Evolutionary conservation across 2,797 vertebrate genomes (phyloP).

Genomic region (Taeniopygia guttata): DNA sequence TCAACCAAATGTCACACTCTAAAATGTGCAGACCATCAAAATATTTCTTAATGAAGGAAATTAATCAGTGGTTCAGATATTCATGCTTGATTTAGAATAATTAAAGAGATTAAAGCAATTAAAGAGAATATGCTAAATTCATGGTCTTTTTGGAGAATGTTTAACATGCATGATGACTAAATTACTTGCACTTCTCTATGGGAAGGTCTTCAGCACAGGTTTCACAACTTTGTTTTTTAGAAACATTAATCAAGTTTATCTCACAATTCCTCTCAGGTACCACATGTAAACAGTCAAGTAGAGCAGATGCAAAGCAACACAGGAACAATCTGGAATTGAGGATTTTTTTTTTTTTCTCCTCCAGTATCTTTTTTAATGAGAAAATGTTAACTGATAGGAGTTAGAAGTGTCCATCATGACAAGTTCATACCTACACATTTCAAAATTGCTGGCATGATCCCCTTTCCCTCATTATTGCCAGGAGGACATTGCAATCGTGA

Average conservation of each 20-base stretch:
- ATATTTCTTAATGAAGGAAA: background rate
- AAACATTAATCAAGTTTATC: background rate
- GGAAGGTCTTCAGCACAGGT: background rate
- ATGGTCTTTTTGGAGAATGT: background rate
- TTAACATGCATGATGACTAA: background rate
- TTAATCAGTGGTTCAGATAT: background rate
- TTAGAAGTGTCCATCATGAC: background rate
- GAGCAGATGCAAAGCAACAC: background rate
- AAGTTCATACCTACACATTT: background rate
- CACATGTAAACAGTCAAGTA: background rate
- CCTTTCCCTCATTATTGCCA: background rate
- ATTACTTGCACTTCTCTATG: background rate
- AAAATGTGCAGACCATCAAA: background rate
- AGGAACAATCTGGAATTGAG: background rate
- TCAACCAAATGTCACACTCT: background rate
- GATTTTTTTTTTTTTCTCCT: background rate
- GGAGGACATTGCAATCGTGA: accelerated
- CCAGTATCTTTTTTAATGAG: background rate
- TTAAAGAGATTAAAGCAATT: background rate
- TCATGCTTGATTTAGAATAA: background rate
- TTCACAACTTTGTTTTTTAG: background rate
- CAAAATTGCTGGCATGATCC: background rate
- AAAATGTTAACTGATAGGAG: background rate
- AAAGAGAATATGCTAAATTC: background rate
- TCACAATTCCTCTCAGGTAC: background rate